These are phyloP conservation scores for Cantharis lateralis DNA, from an alignment of 2,888 invertebrate genomes.

Conservation along the genomic window DNA sequence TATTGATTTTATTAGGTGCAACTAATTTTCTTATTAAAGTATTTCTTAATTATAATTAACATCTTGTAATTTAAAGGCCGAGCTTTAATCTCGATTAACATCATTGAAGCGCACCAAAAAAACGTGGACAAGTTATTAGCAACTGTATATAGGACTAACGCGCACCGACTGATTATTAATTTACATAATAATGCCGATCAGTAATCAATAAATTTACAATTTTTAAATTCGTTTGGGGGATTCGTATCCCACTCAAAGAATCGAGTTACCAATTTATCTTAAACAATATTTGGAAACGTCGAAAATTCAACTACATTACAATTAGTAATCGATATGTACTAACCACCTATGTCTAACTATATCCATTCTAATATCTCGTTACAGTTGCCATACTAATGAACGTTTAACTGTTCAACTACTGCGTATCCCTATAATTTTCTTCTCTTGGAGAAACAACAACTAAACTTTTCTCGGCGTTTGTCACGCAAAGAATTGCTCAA, in stretches of 20 bases:
- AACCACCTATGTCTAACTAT: slow-evolving; percentile 35
- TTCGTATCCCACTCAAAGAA: background rate
- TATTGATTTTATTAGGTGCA: background rate
- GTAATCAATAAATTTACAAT: slow-evolving; percentile 21
- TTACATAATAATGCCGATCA: slow-evolving; percentile 22
- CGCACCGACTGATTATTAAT: slow-evolving; percentile 11
- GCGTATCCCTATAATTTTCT: slow-evolving; percentile 1
- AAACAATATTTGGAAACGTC: slow-evolving; percentile 16
- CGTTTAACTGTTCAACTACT: slow-evolving; percentile 10
- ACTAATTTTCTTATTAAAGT: slow-evolving; percentile 1
- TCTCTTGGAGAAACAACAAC: background rate
- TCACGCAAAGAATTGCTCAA: background rate
- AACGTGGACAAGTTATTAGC: slow-evolving; percentile 25
- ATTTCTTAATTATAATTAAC: slow-evolving; percentile 8
- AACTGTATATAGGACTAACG: slow-evolving; percentile 6
- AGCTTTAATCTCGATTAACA: slow-evolving; percentile 3
- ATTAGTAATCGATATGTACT: slow-evolving; percentile 37
- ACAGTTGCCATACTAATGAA: slow-evolving; percentile 30
- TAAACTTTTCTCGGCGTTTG: background rate
- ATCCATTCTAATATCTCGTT: slow-evolving; percentile 31
- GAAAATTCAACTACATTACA: slow-evolving; percentile 29
- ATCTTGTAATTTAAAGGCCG: slow-evolving; percentile 5
- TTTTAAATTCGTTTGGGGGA: slow-evolving; percentile 3
- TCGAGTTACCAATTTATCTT: slow-evolving; percentile 29
- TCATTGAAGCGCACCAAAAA: slow-evolving; percentile 12